Evolutionary conservation across 1,140 invertebrate genomes (phyloP), one percentile per base, ranked within the genome.

Genomic region (Colletes latitarsis): DNA sequence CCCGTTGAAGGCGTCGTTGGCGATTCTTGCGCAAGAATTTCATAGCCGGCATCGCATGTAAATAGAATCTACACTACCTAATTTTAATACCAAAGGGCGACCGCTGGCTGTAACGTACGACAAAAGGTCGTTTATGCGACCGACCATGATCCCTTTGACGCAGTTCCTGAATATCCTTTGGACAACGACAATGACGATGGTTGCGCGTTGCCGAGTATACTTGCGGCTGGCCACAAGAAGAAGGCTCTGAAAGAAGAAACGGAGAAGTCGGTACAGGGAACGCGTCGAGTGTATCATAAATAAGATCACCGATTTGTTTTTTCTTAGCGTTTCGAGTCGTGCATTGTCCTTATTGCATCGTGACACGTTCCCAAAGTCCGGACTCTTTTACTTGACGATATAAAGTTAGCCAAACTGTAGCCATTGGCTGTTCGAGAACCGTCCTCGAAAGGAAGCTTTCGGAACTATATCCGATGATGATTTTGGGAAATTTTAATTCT

Each of bases 71-170:
- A 30, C 52, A 52, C 49, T 41, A 43, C 69, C 58, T 46, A 67
- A 82, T 80, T 80, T 60, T 58, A 81, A n/a, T 49, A 77, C 55
- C 70, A 64, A 62, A 80, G 30, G 39, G 60, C 43, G 71, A 90
- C 89, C 89, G 75, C 89, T 89, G 70, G 80, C 79, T 89, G 67
- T 88, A 89, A 90, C 82, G 60, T 86, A 88, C 89, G 88, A 82
- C 88, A 63, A 81, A 75, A 82, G 82, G 88, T 89, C 86, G 87
- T 72, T 82, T 84, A 83, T 89, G 81, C 86, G 81, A 71, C 64
- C 70, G 66, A 67, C 63, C 82, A 86, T 81, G 86, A 84, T 80
- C 69, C 62, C 55, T 71, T 83, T 71, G 58, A 81, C 80, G 69
- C 70, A 79, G 77, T 87, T 88, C 77, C 75, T 77, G 83, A 82